These are phyloP conservation scores for cat (Felis catus) DNA, from an alignment of 2,113 vertebrate genomes.

Conservation along the genomic window DNA sequence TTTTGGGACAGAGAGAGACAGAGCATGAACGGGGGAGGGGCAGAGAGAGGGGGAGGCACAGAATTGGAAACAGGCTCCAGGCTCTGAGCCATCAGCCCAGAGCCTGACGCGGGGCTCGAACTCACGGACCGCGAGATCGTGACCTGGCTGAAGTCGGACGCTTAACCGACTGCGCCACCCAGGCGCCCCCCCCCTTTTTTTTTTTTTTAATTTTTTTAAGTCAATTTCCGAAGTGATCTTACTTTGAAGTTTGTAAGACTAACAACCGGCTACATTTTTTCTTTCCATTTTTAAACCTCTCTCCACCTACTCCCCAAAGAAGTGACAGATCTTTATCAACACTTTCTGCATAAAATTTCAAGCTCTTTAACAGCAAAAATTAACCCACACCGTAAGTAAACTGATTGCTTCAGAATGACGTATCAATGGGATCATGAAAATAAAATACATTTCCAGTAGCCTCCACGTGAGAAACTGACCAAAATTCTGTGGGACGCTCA, in stretches of 20 bases:
- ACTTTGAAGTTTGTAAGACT: background rate
- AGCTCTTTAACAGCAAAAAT: background rate
- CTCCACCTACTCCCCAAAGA: background rate
- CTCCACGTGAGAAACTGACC: background rate
- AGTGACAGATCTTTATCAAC: background rate
- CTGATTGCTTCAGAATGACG: background rate
- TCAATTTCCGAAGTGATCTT: constrained; percentile 26
- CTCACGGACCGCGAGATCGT: no score
- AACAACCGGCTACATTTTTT: background rate
- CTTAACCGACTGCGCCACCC: no score
- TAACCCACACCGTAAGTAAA: background rate
- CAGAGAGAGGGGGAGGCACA: no score
- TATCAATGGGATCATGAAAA: background rate
- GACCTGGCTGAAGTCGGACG: no score
- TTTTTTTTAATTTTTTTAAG: constrained; percentile 2
- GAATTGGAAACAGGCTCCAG: no score
- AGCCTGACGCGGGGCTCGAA: no score
- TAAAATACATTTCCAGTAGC: background rate
- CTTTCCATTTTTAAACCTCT: background rate
- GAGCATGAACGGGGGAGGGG: no score
- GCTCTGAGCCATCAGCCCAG: no score
- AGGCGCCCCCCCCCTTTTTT: no score
- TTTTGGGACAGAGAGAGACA: no score
- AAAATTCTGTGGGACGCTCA: background rate
- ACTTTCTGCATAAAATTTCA: background rate